These are phyloP conservation scores for Tetrax tetrax DNA, from an alignment of 2,113 vertebrate species.

Conservation along the genomic window DNA sequence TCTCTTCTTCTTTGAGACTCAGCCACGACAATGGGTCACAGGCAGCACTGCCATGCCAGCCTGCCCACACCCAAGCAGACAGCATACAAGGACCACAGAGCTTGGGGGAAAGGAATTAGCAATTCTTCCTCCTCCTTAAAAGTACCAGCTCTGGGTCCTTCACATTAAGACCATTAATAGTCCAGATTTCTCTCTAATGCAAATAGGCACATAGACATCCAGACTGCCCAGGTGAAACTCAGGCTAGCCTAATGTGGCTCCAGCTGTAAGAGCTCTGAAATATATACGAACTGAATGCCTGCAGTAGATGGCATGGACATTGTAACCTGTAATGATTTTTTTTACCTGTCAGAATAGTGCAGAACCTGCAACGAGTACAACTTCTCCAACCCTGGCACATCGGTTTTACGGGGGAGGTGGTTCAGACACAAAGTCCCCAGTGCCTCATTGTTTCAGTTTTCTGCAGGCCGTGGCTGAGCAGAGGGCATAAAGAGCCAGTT, in stretches of 20 bases:
- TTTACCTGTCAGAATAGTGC: neutral
- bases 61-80: neutral
- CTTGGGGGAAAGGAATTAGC: fast-evolving
- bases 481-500: neutral
- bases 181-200: neutral
- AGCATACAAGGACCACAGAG: neutral
- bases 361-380: neutral
- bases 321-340: neutral
- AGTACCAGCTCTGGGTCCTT: neutral
- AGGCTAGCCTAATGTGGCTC: neutral
- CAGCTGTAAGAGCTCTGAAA: neutral
- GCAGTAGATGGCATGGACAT: neutral
- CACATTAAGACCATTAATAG: neutral
- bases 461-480: neutral
- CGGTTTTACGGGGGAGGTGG: neutral
- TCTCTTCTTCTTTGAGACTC: neutral
- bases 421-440: neutral
- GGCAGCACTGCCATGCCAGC: neutral
- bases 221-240: neutral
- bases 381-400: neutral
- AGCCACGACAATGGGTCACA: neutral
- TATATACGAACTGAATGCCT: neutral
- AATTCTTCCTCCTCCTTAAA: neutral
- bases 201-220: neutral
- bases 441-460: neutral